These are phyloP conservation scores for Hydrolagus affinis DNA, from an alignment of 2,113 vertebrate species.

Conservation along the genomic window DNA sequence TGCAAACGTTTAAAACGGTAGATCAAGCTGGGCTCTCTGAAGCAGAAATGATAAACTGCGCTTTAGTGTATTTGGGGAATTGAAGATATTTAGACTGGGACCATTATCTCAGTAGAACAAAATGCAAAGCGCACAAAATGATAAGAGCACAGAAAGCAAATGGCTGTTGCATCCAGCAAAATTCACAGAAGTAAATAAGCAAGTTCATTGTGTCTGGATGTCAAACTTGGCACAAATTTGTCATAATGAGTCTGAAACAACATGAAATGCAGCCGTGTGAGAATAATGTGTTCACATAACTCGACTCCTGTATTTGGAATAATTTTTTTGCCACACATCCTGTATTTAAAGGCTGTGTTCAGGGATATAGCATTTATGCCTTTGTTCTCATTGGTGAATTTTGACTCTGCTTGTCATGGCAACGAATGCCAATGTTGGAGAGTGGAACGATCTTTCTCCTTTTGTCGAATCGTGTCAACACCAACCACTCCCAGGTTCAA, in stretches of 20 bases:
- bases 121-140: background rate
- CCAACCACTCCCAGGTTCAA: too few relatives aligned
- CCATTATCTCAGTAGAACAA: background rate
- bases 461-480: too few relatives aligned
- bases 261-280: background rate
- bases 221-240: constrained; percentile 12
- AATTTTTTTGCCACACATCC: too few relatives aligned
- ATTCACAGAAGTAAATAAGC: background rate
- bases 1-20: background rate
- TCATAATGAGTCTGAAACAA: constrained; percentile 10
- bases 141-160: background rate
- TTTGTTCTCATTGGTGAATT: background rate
- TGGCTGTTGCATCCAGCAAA: too few relatives aligned
- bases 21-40: background rate
- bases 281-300: too few relatives aligned
- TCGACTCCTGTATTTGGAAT: too few relatives aligned
- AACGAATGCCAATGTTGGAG: background rate
- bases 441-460: background rate
- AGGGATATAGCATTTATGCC: too few relatives aligned
- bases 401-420: background rate
- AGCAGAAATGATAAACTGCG: background rate
- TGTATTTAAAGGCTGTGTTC: too few relatives aligned
- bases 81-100: background rate
- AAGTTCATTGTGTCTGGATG: background rate
- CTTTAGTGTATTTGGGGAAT: background rate